Base-by-base conservation (phyloP, 1,140 invertebrate genomes). In the Papilio helenus region DNA sequence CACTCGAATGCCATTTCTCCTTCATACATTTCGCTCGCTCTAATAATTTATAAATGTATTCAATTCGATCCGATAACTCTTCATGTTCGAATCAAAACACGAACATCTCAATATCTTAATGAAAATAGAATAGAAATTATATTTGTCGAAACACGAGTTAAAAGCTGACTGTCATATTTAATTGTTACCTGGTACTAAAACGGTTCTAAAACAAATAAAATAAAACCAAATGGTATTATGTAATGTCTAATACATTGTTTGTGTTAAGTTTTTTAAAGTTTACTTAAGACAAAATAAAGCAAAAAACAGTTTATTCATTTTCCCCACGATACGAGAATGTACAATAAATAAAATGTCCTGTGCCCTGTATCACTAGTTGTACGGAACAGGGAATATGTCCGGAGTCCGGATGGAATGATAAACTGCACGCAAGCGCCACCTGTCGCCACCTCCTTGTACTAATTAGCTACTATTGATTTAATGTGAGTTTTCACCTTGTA, bases 41-140 rank as follows among this genome's bases (percentile, higher is more conserved):
- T 49, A 74, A 74, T 74, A 74, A 74, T 74, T 74, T 74, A 74
- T 74, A 51, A 74, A 74, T 74, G 42, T 49, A 74, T 74, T 74
- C 72, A 51, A 74, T 74, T 74, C 20, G 72, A 74, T 74, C 42
- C 72, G 42, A 74, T 74, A 74, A 51, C 72, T 74, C 72, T 49
- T 68, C 61, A 18, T 29, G 10, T 68, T 26, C 29, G 7, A 18
- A 39, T 20, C 18, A 14, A 20, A 72, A 39, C 34, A 20, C 39
- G 34, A 44, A 42, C 34, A 72, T 42, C 42, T 72, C 61, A 18
- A 68, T 68, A 68, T 16, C 14, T 29, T 34, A 68, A 68, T 29
- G 1, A 65, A 65, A 65, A 65, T 65, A 65, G 12, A 65, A 29
- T 26, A 34, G 23, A 26, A 29, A 65, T 16, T 3, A 29, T 5